phyloP scores from a whole-genome alignment of 1,140 invertebrate species.

The Aleiodes sp. region DNA sequence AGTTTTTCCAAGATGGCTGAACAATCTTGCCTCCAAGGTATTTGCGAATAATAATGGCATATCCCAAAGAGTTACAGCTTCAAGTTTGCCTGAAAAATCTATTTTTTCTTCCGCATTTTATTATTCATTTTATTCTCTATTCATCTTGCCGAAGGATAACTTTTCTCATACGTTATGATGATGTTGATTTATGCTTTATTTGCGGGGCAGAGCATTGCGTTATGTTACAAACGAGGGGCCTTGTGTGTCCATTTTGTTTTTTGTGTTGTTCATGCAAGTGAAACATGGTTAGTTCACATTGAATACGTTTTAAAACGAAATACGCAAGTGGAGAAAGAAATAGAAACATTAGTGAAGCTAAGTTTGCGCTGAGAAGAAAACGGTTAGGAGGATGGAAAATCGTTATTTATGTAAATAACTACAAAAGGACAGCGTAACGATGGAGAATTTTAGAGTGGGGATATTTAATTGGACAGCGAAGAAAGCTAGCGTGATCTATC shows the following conservation, averaged over 20 bases:
- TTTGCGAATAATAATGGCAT: slow-evolving; percentile 4
- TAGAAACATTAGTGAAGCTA: slow-evolving; percentile 39
- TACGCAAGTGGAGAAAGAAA: slow-evolving; percentile 34
- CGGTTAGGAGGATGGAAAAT: slow-evolving; percentile 41
- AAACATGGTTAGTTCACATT: too few species aligned
- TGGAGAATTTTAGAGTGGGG: slow-evolving; percentile 12
- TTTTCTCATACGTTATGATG: slow-evolving; percentile 35
- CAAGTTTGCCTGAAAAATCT: background rate
- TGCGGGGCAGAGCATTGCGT: slow-evolving; percentile 18
- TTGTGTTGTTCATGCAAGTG: too few species aligned
- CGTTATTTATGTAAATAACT: slow-evolving; percentile 43
- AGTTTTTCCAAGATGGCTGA: background rate
- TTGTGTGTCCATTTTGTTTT: too few species aligned
- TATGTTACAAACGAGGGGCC: slow-evolving; percentile 21
- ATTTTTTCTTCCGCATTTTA: background rate
- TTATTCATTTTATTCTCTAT: background rate
- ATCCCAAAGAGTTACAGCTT: background rate
- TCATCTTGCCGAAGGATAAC: slow-evolving; percentile 17
- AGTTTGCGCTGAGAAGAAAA: slow-evolving; percentile 18
- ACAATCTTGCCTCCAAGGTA: background rate
- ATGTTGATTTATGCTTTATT: slow-evolving; percentile 35
- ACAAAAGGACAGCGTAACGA: slow-evolving; percentile 40
- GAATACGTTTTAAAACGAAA: slow-evolving; percentile 29
- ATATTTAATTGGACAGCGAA: slow-evolving; percentile 42
- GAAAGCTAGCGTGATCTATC: slow-evolving; percentile 42